Conservation (phyloP, 2,888 invertebrate genomes). For the Drosophila melanosoma region DNA sequence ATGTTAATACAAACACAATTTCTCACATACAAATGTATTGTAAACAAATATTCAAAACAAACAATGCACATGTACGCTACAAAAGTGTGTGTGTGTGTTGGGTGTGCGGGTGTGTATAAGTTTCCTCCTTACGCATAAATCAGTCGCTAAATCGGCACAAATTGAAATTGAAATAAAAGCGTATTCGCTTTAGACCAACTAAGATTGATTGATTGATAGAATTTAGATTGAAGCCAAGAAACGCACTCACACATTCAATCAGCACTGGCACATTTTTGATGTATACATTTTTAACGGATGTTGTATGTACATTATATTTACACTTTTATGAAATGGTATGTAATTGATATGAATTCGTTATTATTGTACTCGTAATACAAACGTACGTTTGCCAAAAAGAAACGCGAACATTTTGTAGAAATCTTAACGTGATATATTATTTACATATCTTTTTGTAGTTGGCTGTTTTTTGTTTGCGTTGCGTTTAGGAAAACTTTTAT, state of each 20-base stretch:
- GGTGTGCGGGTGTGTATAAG: conserved; percentile 4
- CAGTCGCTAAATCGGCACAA: conserved; percentile 11
- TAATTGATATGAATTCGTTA: conserved; percentile 29
- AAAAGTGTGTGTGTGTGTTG: conserved; percentile 14
- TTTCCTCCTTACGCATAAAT: conserved; percentile 11
- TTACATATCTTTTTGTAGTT: conserved; percentile 13
- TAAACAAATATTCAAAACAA: conserved; percentile 44
- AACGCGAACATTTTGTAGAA: conserved; percentile 48
- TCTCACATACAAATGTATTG: conserved; percentile 38
- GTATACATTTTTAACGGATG: conserved; percentile 23
- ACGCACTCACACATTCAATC: conserved; percentile 19
- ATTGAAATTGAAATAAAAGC: conserved; percentile 17
- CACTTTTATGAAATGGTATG: conserved; percentile 39
- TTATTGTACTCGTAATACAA: conserved; percentile 25
- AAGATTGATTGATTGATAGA: neutral
- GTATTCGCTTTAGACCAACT: conserved; percentile 12
- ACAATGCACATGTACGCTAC: conserved; percentile 28
- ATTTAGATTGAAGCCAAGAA: neutral
- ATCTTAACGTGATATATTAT: conserved; percentile 21
- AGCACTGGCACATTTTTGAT: conserved; percentile 19
- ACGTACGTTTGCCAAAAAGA: conserved; percentile 38
- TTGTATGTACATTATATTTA: conserved; percentile 37
- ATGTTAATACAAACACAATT: conserved; percentile 40
- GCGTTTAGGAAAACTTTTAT: conserved; percentile 34
- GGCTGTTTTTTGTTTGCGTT: neutral